These are phyloP conservation scores for Mormyrops attenuatus DNA, from an alignment of 2,797 vertebrate species.

Conservation along the genomic window DNA sequence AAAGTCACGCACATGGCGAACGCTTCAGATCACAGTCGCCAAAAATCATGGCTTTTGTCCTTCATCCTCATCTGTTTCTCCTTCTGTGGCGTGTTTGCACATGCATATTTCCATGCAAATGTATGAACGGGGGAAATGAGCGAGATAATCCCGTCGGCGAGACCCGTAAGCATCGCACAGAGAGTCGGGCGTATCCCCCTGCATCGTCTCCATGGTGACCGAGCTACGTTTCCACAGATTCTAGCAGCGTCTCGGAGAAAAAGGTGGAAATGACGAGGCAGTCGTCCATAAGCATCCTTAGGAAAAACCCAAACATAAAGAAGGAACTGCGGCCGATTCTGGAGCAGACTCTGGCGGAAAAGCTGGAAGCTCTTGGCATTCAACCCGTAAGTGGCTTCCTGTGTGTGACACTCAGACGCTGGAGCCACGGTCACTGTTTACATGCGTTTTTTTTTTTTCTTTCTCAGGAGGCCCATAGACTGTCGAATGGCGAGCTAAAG, in stretches of 20 bases:
- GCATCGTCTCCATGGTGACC: background rate
- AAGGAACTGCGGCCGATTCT: conserved; percentile 52
- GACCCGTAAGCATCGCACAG: background rate
- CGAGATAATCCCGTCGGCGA: background rate
- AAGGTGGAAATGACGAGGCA: conserved; percentile 39
- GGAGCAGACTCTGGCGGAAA: conserved; percentile 48
- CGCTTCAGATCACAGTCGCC: background rate
- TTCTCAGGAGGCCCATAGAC: conserved; percentile 45
- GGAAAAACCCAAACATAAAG: conserved; percentile 51
- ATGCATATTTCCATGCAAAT: background rate
- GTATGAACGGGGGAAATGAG: background rate
- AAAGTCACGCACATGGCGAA: no score
- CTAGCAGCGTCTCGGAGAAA: conserved; percentile 54
- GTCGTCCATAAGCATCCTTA: conserved; percentile 30
- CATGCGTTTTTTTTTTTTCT: background rate
- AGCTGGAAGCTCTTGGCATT: conserved; percentile 57
- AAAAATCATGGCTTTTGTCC: background rate
- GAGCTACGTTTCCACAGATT: conserved; percentile 43
- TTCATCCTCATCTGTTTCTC: conserved; percentile 40
- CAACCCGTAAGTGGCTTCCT: conserved; percentile 40
- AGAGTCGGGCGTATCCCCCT: background rate
- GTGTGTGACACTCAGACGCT: background rate
- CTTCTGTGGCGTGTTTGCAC: background rate
- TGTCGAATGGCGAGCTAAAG: conserved; percentile 46
- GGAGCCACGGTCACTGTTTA: no score